These are phyloP conservation scores for Amiota mariae DNA, from an alignment of 2,888 invertebrate genomes.

Conservation along the genomic window DNA sequence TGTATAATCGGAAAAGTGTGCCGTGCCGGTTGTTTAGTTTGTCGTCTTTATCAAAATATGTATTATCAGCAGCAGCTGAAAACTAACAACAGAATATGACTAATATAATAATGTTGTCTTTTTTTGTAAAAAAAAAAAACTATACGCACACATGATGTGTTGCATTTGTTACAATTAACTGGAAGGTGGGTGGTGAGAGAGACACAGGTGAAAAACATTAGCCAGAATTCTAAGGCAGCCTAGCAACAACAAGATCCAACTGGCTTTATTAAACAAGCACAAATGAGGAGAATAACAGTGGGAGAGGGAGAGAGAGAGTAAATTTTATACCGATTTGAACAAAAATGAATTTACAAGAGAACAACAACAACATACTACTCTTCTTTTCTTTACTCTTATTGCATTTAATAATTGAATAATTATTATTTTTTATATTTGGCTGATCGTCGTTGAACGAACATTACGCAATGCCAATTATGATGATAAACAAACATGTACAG, in stretches of 20 bases:
- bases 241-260: background rate
- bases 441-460: constrained; percentile 23
- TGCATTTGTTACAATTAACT: background rate
- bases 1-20: background rate
- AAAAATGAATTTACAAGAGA: too few relatives aligned
- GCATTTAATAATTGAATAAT: constrained; percentile 21
- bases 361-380: constrained; percentile 6
- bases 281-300: background rate
- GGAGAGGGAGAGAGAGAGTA: background rate
- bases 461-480: constrained; percentile 55
- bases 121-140: background rate
- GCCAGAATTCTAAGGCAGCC: too few relatives aligned
- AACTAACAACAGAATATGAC: constrained; percentile 8
- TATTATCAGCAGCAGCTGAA: background rate
- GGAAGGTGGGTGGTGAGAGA: background rate
- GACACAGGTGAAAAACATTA: too few relatives aligned
- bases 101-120: background rate
- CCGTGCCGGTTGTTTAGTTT: background rate
- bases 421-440: constrained; percentile 43
- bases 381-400: constrained; percentile 24
- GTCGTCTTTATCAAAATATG: constrained; percentile 4
- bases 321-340: too few relatives aligned
- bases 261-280: background rate
- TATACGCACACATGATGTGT: background rate
- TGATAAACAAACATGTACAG: constrained; percentile 39